Evolutionary conservation across 2,113 vertebrate species (phyloP).

Genomic region (Microcebus tavaratra): DNA sequence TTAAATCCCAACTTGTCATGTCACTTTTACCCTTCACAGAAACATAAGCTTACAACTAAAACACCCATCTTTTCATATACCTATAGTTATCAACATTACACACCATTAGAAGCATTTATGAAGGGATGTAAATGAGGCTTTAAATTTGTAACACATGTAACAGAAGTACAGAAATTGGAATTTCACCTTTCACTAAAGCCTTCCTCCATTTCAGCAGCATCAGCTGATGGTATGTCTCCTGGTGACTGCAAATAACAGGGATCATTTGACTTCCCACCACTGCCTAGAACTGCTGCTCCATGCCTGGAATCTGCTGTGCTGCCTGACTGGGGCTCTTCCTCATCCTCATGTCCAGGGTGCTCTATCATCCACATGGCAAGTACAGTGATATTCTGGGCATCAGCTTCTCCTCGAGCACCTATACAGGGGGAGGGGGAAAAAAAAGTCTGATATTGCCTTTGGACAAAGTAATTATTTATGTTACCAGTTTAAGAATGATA

Average conservation of each 20-base stretch:
- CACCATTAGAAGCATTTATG: background rate
- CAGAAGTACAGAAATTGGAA: background rate
- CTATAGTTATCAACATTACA: conserved; percentile 5
- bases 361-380: conserved; percentile 99
- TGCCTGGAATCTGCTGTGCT: conserved; percentile 86
- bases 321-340: conserved; percentile 89
- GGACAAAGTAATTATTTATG: conserved; percentile 21
- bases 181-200: conserved; percentile 95
- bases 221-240: conserved; percentile 92
- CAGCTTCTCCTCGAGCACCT: conserved; percentile 96
- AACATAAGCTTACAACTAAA: conserved; percentile 29
- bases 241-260: conserved; percentile 91
- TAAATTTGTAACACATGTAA: background rate
- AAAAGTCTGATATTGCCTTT: background rate
- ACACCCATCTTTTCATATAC: background rate
- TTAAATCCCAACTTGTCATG: background rate
- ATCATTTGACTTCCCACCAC: conserved; percentile 90
- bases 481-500: background rate
- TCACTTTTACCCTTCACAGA: conserved; percentile 25
- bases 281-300: conserved; percentile 81
- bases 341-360: conserved; percentile 93
- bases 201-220: conserved; percentile 94
- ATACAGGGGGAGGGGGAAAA: background rate
- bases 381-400: conserved; percentile 98
- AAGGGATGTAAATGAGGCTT: background rate